These are phyloP conservation scores for Atopsyche davidsoni DNA, from an alignment of 1,140 invertebrate species.

Conservation along the genomic window DNA sequence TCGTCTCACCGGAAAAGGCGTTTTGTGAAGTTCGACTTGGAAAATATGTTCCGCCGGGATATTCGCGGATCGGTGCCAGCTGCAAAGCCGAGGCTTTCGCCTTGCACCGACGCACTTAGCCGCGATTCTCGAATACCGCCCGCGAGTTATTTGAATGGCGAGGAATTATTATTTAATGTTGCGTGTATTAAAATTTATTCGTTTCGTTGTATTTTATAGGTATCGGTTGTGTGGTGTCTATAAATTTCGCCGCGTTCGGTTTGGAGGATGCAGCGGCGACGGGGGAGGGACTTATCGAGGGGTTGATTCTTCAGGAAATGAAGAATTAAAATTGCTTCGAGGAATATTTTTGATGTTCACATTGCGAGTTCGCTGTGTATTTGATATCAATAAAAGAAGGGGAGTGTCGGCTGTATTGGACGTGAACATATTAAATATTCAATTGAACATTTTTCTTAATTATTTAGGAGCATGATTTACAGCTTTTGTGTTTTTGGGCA, in stretches of 20 bases:
- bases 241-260: constrained; percentile 10
- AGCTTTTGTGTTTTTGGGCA: too few species aligned
- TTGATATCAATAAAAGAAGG: constrained; percentile 4
- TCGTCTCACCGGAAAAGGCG: constrained; percentile 25
- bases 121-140: constrained; percentile 2
- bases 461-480: too few species aligned
- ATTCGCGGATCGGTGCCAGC: constrained; percentile 16
- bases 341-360: constrained; percentile 19
- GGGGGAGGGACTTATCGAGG: not conserved
- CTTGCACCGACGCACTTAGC: not conserved
- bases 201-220: constrained; percentile 23
- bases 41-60: constrained; percentile 24
- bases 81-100: not conserved
- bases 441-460: not conserved
- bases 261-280: not conserved
- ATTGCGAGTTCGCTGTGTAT: constrained; percentile 19
- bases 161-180: constrained; percentile 31
- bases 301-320: not conserved
- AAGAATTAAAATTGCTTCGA: constrained; percentile 19
- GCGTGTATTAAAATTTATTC: constrained; percentile 31
- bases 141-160: constrained; percentile 21
- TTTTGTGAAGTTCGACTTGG: constrained; percentile 24
- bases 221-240: constrained; percentile 15
- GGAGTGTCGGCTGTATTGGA: not conserved
- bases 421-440: not conserved